Conservation (phyloP, 2,797 vertebrate genomes). For the Microcaecilia unicolor region DNA sequence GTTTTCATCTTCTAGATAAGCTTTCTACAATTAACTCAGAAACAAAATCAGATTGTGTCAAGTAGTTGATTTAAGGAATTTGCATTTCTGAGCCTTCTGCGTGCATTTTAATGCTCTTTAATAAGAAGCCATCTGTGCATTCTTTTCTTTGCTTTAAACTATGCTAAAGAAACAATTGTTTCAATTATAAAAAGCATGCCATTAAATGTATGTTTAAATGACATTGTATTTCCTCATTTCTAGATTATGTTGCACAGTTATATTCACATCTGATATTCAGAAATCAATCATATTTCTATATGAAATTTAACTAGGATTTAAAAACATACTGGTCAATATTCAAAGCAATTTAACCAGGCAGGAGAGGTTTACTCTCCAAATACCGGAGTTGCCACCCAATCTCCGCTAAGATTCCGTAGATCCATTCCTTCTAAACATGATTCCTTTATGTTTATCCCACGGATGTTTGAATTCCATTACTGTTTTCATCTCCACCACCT, state of each 20-base stretch:
- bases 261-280: too few relatives aligned
- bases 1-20: constrained; percentile 23
- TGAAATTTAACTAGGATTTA: too few relatives aligned
- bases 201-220: constrained; percentile 17
- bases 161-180: constrained; percentile 16
- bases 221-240: constrained; percentile 9
- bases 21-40: constrained; percentile 19
- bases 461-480: too few relatives aligned
- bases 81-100: constrained; percentile 29
- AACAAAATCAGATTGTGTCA: constrained; percentile 27
- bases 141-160: constrained; percentile 21
- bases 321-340: too few relatives aligned
- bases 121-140: constrained; percentile 26
- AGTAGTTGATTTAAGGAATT: constrained; percentile 29
- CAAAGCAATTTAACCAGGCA: too few relatives aligned
- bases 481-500: too few relatives aligned
- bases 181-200: constrained; percentile 11
- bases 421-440: too few relatives aligned
- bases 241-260: constrained; percentile 19
- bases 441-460: too few relatives aligned
- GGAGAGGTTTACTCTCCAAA: too few relatives aligned
- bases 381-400: too few relatives aligned
- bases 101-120: constrained; percentile 36
- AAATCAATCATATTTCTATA: too few relatives aligned
- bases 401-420: too few relatives aligned